Evolutionary conservation across 2,797 vertebrate species (phyloP).

Genomic region (Propithecus deckenii): DNA sequence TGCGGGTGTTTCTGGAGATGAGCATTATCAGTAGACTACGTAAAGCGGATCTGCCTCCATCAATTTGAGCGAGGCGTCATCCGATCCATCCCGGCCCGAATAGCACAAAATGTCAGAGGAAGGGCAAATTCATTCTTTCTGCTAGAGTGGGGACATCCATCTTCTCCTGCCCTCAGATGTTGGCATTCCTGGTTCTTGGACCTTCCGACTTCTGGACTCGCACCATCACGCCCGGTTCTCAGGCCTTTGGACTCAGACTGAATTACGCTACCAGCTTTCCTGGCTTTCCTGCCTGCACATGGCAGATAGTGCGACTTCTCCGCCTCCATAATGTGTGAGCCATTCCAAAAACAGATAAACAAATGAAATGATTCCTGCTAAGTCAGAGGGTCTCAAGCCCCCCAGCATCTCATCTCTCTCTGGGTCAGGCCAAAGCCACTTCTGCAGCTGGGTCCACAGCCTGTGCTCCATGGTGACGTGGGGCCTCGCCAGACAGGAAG

Average conservation of each 20-base stretch:
- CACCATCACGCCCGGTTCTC: too few species aligned
- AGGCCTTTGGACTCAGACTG: too few species aligned
- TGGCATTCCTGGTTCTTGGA: background rate
- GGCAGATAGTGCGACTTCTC: too few species aligned
- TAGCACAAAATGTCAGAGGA: background rate
- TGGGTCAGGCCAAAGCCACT: background rate
- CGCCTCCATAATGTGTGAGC: background rate
- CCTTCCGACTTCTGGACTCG: background rate
- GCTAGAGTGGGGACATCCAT: background rate
- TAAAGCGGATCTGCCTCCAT: too few species aligned
- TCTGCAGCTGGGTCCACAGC: background rate
- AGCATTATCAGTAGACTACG: background rate
- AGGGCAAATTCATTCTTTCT: too few species aligned
- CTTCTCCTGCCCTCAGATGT: background rate
- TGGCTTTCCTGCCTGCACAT: background rate
- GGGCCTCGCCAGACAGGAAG: background rate
- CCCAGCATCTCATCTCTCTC: background rate
- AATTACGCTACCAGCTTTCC: background rate
- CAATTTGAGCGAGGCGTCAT: too few species aligned
- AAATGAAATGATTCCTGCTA: background rate
- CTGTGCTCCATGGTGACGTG: too few species aligned
- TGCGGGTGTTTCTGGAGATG: background rate
- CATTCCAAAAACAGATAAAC: background rate
- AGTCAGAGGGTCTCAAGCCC: background rate
- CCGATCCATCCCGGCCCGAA: background rate